Evolutionary conservation across 2,113 vertebrate genomes (phyloP), one percentile per base, ranked within the genome.

Genomic region (Podocnemis expansa): DNA sequence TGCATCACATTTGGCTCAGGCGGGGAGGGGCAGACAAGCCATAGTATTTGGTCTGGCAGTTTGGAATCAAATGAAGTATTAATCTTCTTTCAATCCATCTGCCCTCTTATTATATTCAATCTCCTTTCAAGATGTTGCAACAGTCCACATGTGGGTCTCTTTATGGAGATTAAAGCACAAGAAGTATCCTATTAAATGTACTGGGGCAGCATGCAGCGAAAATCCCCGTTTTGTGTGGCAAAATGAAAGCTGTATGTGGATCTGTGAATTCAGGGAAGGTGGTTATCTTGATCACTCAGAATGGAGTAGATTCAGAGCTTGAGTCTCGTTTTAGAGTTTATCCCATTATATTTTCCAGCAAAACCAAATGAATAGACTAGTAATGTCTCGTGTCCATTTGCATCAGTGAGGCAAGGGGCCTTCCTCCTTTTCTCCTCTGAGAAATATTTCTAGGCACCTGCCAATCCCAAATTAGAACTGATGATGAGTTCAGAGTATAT

Each of bases 11-110:
- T 43, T n/a, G 14, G 17, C 24, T 34, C 19, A 80, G 84, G 13
- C 67, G 79, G 85, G n/a, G 58, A 63, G 31, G 70, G 54, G 83
- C 63, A 81, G 54, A 89, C 79, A 79, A 81, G 58, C 80, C 76
- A 0, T 0, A 1, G 5, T 82, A 78, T 80, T 84, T 73, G 82
- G 84, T 76, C 80, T 83, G 85, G 49, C 75, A 84, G 49, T 5
- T 94, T 89, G 91, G 34, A 86, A 94, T 95, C 89, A 63, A 80
- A 75, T 78, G 70, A 73, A 51, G 86, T 92, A 96, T 87, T 91
- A 92, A 94, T 94, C 87, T 88, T 67, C 86, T 95, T 95, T 88
- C 85, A 82, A 1, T 88, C 93, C 87, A 43, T 89, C 93, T 96
- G 91, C 80, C 83, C 3, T 58, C 92, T 94, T 91, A 54, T 10